Conservation (phyloP, 2,888 invertebrate genomes). For the Hypomecis punctinalis region DNA sequence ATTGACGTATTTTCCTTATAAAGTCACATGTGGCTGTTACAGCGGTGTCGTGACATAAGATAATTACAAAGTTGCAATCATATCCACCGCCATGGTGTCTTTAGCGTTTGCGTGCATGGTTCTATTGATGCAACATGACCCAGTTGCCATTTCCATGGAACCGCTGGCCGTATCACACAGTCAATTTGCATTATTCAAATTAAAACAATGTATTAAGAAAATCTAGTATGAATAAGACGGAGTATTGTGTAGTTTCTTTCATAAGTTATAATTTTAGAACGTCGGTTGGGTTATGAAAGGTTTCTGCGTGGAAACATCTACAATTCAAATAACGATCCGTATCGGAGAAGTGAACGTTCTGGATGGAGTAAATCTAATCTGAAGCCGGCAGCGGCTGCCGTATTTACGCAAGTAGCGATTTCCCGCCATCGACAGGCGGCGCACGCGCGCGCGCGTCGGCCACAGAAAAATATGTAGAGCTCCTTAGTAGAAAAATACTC, state of each 20-base stretch:
- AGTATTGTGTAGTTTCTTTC: conserved; percentile 5
- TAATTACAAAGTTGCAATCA: conserved; percentile 70
- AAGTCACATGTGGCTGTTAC: conserved; percentile 48
- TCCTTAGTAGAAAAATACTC: too few species aligned
- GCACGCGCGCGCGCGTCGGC: conserved; percentile 70
- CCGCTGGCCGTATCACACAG: conserved; percentile 47
- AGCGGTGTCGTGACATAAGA: conserved; percentile 66
- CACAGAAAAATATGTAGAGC: conserved; percentile 18
- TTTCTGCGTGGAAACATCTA: conserved; percentile 38
- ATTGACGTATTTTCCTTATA: conserved; percentile 43
- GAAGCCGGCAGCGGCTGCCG: conserved; percentile 62
- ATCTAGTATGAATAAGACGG: background rate
- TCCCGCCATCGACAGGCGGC: conserved; percentile 70
- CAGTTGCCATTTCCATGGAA: conserved; percentile 73
- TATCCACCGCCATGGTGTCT: conserved; percentile 71
- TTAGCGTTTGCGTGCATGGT: conserved; percentile 72
- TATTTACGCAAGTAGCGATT: conserved; percentile 81
- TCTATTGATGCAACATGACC: conserved; percentile 78
- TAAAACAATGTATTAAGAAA: background rate
- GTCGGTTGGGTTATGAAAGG: conserved; percentile 32
- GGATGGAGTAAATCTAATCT: conserved; percentile 59
- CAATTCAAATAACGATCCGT: conserved; percentile 49
- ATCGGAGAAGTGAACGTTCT: conserved; percentile 46
- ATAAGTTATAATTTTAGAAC: conserved; percentile 24
- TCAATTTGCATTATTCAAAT: conserved; percentile 13